Percentiles rank a stretch among this genome's conserved stretches.
phyloP scores from a whole-genome alignment of 2,888 invertebrate genomes.

The Pterobdella sp. region DNA sequence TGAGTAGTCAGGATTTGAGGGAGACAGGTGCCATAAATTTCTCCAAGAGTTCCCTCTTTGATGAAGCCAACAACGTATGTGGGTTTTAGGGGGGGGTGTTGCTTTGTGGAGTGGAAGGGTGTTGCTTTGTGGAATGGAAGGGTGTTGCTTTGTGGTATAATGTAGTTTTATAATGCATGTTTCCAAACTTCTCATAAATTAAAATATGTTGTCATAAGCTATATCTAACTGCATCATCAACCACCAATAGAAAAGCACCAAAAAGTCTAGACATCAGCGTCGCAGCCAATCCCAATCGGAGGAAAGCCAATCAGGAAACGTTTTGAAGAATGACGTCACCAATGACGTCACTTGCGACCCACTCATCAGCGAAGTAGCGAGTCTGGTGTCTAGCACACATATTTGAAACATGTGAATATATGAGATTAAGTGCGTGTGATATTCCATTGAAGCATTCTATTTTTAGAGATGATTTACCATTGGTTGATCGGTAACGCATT shows the following conservation, averaged over 20 bases:
- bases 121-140: not conserved
- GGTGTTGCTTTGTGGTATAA: not conserved
- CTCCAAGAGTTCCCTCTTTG: conserved; percentile 17
- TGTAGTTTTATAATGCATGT: no score
- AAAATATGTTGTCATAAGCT: not conserved
- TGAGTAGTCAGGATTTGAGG: conserved; percentile 46
- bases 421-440: not conserved
- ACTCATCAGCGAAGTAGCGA: conserved; percentile 20
- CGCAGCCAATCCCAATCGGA: conserved; percentile 24
- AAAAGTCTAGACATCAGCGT: conserved; percentile 10
- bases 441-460: not conserved
- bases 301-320: not conserved
- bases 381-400: conserved; percentile 22
- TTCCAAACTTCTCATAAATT: not conserved
- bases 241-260: conserved; percentile 7
- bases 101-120: not conserved
- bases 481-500: no score
- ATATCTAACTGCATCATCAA: not conserved
- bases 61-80: not conserved
- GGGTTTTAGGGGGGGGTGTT: not conserved
- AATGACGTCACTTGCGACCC: conserved; percentile 15
- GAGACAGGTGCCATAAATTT: not conserved
- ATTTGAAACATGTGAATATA: not conserved
- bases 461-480: not conserved
- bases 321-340: conserved; percentile 5